A percentile compares a stretch with the other conserved stretches of the same genome.
Conservation (phyloP, 1,140 invertebrate species). For the Diorhabda carinulata region DNA sequence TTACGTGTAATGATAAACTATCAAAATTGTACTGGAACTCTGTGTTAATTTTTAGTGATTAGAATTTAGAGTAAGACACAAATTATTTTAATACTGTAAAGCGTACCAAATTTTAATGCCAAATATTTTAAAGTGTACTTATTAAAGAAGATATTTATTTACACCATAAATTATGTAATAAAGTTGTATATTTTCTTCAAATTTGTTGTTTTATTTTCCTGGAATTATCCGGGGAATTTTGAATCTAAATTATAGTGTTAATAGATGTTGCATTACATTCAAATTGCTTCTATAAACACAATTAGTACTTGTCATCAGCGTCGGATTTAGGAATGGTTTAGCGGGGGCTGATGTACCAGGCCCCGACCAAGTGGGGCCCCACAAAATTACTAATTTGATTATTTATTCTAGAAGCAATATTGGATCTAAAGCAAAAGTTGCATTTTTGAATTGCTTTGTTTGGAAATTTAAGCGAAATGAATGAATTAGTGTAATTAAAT, state of each 20-base stretch:
- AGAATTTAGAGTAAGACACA: neutral
- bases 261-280: too few relatives aligned
- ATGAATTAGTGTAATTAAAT: too few relatives aligned
- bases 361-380: too few relatives aligned
- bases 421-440: too few relatives aligned
- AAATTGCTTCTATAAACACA: too few relatives aligned
- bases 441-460: too few relatives aligned
- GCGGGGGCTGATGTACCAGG: too few relatives aligned
- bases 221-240: neutral
- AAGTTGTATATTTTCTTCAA: constrained; percentile 1
- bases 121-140: constrained; percentile 12
- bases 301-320: too few relatives aligned
- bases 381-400: too few relatives aligned
- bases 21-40: constrained; percentile 3
- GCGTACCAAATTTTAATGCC: constrained; percentile 10
- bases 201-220: neutral
- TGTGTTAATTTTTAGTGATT: constrained; percentile 2
- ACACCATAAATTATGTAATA: constrained; percentile 5
- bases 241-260: neutral
- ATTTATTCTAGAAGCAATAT: too few relatives aligned
- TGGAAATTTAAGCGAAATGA: too few relatives aligned
- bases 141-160: constrained; percentile 14
- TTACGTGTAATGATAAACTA: neutral
- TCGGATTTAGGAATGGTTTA: too few relatives aligned
- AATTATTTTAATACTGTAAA: neutral